Evolutionary conservation across 2,888 invertebrate species (phyloP).

Genomic region (Melitaea athalia): DNA sequence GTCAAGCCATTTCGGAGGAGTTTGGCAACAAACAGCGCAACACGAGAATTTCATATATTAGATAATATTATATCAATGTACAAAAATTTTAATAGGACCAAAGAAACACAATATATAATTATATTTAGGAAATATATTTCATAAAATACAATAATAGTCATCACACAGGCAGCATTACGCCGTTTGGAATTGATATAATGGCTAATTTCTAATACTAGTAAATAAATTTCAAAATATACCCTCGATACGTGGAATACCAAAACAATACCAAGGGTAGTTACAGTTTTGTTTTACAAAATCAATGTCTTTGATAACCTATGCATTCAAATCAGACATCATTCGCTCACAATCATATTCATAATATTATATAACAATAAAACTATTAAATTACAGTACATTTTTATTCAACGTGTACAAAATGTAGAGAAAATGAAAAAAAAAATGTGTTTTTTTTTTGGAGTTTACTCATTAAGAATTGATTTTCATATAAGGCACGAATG

Average conservation of each 20-base stretch:
- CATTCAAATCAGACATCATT: neutral
- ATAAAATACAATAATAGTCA: constrained; percentile 14
- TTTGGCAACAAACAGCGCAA: too few relatives aligned
- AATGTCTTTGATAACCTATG: neutral
- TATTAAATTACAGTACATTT: neutral
- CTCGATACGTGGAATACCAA: neutral
- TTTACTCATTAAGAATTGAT: too few relatives aligned
- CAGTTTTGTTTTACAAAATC: neutral
- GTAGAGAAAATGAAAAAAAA: neutral
- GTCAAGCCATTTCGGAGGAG: too few relatives aligned
- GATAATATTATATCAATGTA: too few relatives aligned
- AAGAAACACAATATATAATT: constrained; percentile 2
- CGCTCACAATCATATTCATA: neutral
- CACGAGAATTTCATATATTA: too few relatives aligned
- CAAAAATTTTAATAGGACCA: neutral
- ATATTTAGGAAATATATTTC: constrained; percentile 26
- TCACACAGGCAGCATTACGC: constrained; percentile 10
- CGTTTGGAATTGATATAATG: neutral
- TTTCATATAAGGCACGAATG: too few relatives aligned
- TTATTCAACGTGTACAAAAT: neutral
- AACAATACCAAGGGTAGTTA: neutral
- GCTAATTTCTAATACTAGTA: neutral
- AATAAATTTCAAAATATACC: neutral
- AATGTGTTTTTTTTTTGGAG: neutral
- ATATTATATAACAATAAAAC: neutral